phyloP scores from a whole-genome alignment of 2,888 invertebrate genomes.

The Polydrusus cervinus region DNA sequence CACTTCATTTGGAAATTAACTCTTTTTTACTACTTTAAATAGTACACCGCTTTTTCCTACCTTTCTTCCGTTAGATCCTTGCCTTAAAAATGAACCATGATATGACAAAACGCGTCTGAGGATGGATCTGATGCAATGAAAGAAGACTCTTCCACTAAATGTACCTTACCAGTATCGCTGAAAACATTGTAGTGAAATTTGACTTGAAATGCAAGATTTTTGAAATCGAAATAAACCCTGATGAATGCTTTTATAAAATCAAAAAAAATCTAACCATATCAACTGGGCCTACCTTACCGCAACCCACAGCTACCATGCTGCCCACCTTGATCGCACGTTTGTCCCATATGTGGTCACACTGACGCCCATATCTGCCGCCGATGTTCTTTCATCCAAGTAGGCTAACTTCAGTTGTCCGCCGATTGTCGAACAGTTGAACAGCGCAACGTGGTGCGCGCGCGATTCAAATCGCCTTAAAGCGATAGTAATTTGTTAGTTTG shows the following conservation, averaged over 20 bases:
- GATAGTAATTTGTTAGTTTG: slow-evolving; percentile 37
- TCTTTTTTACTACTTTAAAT: no score
- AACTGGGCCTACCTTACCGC: slow-evolving; percentile 15
- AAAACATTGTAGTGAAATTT: no score
- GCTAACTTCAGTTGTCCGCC: slow-evolving; percentile 65
- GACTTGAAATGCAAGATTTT: no score
- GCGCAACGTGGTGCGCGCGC: slow-evolving; percentile 57
- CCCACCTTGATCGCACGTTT: slow-evolving; percentile 61
- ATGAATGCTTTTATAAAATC: neutral
- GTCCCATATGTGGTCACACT: slow-evolving; percentile 64
- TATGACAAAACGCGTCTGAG: no score
- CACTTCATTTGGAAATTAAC: no score
- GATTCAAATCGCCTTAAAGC: slow-evolving; percentile 42
- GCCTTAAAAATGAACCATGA: no score
- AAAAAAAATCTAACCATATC: slow-evolving; percentile 6
- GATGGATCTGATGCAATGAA: no score
- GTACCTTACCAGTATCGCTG: no score
- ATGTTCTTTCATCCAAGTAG: slow-evolving; percentile 57
- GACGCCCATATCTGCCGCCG: slow-evolving; percentile 60
- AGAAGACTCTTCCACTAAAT: no score
- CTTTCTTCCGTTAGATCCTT: no score
- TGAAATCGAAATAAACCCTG: neutral
- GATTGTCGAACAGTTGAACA: slow-evolving; percentile 60
- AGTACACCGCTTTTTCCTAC: no score
- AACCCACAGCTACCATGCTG: slow-evolving; percentile 52